Evolutionary conservation across 2,888 invertebrate species (phyloP), one percentile per base, ranked within the genome.

Genomic region (Drosophila macrothrix): DNA sequence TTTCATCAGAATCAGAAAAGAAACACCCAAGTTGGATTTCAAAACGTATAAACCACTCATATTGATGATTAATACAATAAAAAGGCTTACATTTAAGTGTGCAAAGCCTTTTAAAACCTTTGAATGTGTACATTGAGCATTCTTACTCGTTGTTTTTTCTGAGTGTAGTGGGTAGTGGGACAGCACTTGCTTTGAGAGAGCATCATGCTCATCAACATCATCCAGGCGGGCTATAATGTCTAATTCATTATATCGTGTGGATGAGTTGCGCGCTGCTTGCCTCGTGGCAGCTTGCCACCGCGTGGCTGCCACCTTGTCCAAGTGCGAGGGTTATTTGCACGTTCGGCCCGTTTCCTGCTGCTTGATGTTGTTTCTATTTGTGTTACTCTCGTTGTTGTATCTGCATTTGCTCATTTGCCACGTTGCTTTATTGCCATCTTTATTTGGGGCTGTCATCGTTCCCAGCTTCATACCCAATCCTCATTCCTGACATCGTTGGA

Each of bases 341-440:
- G 82, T 78, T 50, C 64, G 12, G 25, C 52, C 70, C 43, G 71
- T 82, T 74, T 80, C 78, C 78, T 70, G 56, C n/a, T 58, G 60
- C 14, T 16, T 53, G 41, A 9, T 52, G 41, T 35, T 49, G 28
- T 37, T 49, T 46, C 46, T 46, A 16, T 16, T 59, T 33, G 28
- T 33, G 37, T 52, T 35, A 52, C 28, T 52, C 39, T 29, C 28
- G 39, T 29, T 28, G 41, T 22, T 41, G 39, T 39, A 49, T 55
- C 16, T 29, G 39, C 49, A 28, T 25, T 59, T 33, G 69, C 83
- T 75, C 80, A 80, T 82, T 80, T 80, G 80, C 82, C 80, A 80
- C 59, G 76, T 63, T 73, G 67, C 80, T 80, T 82, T 82, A 80
- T 80, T 78, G 73, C 80, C 80, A 68, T 80, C 82, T 81, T 78